Evolutionary conservation across 2,888 invertebrate species (phyloP).

Genomic region (Venusia cambrica): DNA sequence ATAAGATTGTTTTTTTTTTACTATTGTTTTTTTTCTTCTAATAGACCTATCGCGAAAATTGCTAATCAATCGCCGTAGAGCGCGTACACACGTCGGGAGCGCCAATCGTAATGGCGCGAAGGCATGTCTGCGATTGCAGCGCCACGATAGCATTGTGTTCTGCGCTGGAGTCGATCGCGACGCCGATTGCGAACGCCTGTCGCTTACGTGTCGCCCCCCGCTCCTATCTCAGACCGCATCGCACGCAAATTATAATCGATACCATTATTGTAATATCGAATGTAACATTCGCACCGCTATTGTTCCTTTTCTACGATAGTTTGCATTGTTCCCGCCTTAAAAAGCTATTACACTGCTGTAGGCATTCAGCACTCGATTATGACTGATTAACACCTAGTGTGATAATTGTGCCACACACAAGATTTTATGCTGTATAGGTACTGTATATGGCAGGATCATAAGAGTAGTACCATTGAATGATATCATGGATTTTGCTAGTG

Average conservation of each 20-base stretch:
- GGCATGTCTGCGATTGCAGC: constrained; percentile 72
- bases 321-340: constrained; percentile 41
- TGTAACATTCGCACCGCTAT: constrained; percentile 75
- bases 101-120: constrained; percentile 74
- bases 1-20: constrained; percentile 21
- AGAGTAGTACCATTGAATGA: no score
- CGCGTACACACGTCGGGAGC: constrained; percentile 57
- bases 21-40: constrained; percentile 11
- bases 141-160: constrained; percentile 77
- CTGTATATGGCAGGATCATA: no score
- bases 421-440: no score
- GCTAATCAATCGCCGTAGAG: constrained; percentile 62
- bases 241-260: constrained; percentile 82
- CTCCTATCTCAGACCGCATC: constrained; percentile 70
- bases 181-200: constrained; percentile 73
- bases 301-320: constrained; percentile 54
- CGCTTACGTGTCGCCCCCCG: constrained; percentile 75
- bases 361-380: constrained; percentile 43
- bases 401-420: no score
- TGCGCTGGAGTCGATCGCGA: constrained; percentile 66
- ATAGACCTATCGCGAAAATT: constrained; percentile 46
- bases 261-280: constrained; percentile 79
- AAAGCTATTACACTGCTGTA: constrained; percentile 32
- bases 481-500: no score
- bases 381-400: constrained; percentile 34